These are phyloP conservation scores for Raja brachyura DNA, from an alignment of 2,113 vertebrate species.

Conservation along the genomic window DNA sequence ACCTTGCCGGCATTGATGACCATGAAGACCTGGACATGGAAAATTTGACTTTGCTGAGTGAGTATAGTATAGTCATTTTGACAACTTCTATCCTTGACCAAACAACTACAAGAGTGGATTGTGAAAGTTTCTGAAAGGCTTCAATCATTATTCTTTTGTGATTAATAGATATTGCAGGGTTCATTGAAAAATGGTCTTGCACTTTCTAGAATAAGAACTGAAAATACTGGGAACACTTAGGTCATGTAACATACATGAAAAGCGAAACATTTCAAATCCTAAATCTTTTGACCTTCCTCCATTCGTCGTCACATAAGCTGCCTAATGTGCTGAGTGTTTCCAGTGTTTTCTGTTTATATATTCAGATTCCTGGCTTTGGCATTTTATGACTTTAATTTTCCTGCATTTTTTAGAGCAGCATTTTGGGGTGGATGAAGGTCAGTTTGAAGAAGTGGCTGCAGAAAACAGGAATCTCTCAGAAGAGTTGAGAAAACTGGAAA, in stretches of 20 bases:
- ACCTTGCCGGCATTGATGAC: slow-evolving; percentile 78
- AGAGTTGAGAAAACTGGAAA: slow-evolving; percentile 74
- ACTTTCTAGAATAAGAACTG: no score
- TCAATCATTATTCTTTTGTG: no score
- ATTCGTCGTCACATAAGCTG: no score
- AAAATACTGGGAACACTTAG: no score
- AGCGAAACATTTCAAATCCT: no score
- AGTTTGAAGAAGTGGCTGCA: slow-evolving; percentile 64
- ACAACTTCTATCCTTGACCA: neutral
- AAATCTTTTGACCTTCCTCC: no score
- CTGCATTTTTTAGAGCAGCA: neutral
- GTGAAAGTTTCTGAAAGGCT: neutral
- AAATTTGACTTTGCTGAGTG: slow-evolving; percentile 27
- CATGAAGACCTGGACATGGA: slow-evolving; percentile 62
- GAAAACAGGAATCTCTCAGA: slow-evolving; percentile 68
- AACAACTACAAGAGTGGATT: neutral
- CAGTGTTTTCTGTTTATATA: no score
- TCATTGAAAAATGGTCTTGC: neutral
- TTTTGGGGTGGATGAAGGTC: slow-evolving; percentile 60
- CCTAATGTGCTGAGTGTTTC: no score
- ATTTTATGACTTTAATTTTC: no score
- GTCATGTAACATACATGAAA: no score
- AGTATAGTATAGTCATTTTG: neutral
- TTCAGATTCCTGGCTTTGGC: no score
- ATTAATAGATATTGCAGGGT: no score